phyloP scores from a whole-genome alignment of 2,888 invertebrate genomes.

The Pseudoips prasinana region DNA sequence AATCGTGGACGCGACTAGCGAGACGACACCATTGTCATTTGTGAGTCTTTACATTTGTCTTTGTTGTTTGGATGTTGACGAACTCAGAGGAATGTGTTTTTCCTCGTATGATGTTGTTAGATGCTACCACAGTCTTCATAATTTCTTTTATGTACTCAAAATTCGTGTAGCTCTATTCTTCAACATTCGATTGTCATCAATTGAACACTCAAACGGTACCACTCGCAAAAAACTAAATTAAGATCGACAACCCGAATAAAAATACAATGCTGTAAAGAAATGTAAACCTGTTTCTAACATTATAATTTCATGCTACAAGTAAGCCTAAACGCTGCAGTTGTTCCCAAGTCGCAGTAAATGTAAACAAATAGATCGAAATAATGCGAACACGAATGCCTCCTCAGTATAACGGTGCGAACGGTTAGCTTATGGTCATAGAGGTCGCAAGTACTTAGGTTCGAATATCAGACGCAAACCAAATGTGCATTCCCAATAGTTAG shows the following conservation, averaged over 20 bases:
- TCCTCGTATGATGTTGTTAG: conserved; percentile 3
- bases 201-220: background rate
- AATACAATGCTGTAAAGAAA: too few relatives aligned
- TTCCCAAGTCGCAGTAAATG: conserved; percentile 10
- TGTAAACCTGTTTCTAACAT: too few relatives aligned
- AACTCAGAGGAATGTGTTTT: conserved; percentile 23
- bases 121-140: conserved; percentile 6
- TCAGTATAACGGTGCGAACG: conserved; percentile 37
- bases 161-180: background rate
- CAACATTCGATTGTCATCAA: conserved; percentile 2
- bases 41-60: conserved; percentile 32
- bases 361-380: conserved; percentile 37
- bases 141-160: conserved; percentile 7
- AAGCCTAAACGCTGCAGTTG: too few relatives aligned
- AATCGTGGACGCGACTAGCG: conserved; percentile 35
- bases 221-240: too few relatives aligned
- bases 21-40: conserved; percentile 33
- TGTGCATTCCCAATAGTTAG: conserved; percentile 24
- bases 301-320: too few relatives aligned
- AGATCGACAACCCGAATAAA: too few relatives aligned
- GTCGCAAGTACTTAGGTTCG: conserved; percentile 36
- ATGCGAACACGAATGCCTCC: conserved; percentile 31
- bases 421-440: conserved; percentile 41
- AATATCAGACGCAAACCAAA: conserved; percentile 24
- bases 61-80: conserved; percentile 31